Conservation (phyloP, 2,797 vertebrate genomes). For the Liparis tanakae region DNA sequence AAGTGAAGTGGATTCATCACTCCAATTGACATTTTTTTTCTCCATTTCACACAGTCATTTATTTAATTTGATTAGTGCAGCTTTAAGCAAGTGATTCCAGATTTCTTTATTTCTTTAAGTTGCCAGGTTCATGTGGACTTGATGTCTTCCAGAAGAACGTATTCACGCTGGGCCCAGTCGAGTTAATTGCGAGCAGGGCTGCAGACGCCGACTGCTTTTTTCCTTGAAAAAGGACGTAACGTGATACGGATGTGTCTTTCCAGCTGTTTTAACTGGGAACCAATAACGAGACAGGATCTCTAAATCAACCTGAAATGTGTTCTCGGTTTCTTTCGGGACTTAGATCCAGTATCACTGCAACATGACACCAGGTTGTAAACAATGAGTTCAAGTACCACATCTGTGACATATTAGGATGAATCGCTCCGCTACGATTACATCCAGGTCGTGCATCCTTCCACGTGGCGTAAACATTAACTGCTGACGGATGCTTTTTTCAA, state of each 20-base stretch:
- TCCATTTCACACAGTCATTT: not conserved
- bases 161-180: slow-evolving; percentile 22
- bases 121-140: slow-evolving; percentile 24
- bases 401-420: slow-evolving; percentile 36
- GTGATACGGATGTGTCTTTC: slow-evolving; percentile 50
- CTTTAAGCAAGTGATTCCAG: slow-evolving; percentile 24
- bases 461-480: not conserved
- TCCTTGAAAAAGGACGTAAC: slow-evolving; percentile 33
- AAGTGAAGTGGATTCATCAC: not conserved
- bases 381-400: slow-evolving; percentile 28
- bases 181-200: slow-evolving; percentile 25
- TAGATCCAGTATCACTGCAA: slow-evolving; percentile 15
- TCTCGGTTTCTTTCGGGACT: slow-evolving; percentile 28
- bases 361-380: slow-evolving; percentile 17
- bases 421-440: not conserved
- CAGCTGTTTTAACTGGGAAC: slow-evolving; percentile 30
- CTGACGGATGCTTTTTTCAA: slow-evolving; percentile 7
- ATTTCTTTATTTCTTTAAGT: slow-evolving; percentile 9
- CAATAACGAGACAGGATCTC: slow-evolving; percentile 18
- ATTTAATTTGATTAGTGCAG: slow-evolving; percentile 29
- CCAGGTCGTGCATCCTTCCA: not conserved
- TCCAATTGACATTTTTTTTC: not conserved
- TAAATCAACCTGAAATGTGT: slow-evolving; percentile 21
- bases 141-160: slow-evolving; percentile 48
- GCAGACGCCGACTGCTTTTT: slow-evolving; percentile 27